Conservation (phyloP, 2,888 invertebrate genomes). For the Sarcophaga caerulescens region DNA sequence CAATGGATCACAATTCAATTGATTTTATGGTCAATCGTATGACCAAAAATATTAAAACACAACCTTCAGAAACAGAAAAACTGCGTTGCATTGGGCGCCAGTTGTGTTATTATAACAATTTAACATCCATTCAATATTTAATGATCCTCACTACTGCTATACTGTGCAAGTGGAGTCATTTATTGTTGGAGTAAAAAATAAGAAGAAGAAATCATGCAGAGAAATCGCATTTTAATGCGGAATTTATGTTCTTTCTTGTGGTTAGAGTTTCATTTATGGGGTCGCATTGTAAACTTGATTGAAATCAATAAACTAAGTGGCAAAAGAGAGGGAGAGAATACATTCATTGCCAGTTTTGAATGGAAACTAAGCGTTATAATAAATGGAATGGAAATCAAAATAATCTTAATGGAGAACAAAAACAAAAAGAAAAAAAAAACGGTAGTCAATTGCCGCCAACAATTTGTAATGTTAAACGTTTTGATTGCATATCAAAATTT, state of each 20-base stretch:
- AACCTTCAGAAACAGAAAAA: slow-evolving; percentile 3
- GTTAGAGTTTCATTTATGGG: slow-evolving; percentile 42
- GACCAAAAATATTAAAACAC: slow-evolving; percentile 38
- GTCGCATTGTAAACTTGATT: slow-evolving; percentile 53
- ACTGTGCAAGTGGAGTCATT: slow-evolving; percentile 27
- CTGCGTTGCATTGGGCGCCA: slow-evolving; percentile 67
- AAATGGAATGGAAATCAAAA: background rate
- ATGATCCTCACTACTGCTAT: slow-evolving; percentile 38
- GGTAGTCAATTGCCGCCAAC: slow-evolving; percentile 69
- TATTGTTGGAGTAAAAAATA: background rate
- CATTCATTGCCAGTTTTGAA: background rate
- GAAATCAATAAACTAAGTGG: slow-evolving; percentile 44
- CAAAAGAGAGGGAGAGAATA: background rate
- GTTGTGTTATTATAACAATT: slow-evolving; percentile 71
- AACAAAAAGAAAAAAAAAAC: slow-evolving; percentile 57
- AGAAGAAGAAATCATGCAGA: slow-evolving; percentile 10
- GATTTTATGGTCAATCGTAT: slow-evolving; percentile 51
- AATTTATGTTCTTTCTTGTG: slow-evolving; percentile 60
- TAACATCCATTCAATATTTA: slow-evolving; percentile 67
- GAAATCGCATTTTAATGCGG: slow-evolving; percentile 49
- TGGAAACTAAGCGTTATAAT: background rate
- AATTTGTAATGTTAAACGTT: slow-evolving; percentile 72
- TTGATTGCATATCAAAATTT: slow-evolving; percentile 59
- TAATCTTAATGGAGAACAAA: no score
- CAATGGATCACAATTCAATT: slow-evolving; percentile 31